A percentile compares a stretch with the other conserved stretches of the same genome.
These are phyloP conservation scores for Merodon equestris DNA, from an alignment of 2,888 invertebrate species.

Conservation along the genomic window DNA sequence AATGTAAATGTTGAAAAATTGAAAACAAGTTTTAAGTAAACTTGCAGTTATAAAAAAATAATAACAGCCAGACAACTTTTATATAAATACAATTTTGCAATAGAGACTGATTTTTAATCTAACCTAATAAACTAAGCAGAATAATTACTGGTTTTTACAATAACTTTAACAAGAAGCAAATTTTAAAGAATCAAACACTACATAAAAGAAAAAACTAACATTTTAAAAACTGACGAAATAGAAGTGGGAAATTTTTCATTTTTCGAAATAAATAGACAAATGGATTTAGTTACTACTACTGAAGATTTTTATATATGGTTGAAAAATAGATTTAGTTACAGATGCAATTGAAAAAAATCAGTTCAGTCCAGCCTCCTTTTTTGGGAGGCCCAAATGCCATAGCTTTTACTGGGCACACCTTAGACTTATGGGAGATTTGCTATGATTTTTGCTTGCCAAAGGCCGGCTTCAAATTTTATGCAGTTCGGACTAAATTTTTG, in stretches of 20 bases:
- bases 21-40: constrained; percentile 47
- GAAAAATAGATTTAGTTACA: constrained; percentile 54
- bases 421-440: constrained; percentile 41
- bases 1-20: constrained; percentile 45
- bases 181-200: constrained; percentile 7
- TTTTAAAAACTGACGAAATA: constrained; percentile 46
- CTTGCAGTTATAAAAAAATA: constrained; percentile 45
- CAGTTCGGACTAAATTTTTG: too few species aligned
- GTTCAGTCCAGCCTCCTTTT: constrained; percentile 62
- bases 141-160: constrained; percentile 62
- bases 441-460: constrained; percentile 12
- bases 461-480: too few species aligned
- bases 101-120: constrained; percentile 78
- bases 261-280: constrained; percentile 15
- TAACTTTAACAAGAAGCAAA: constrained; percentile 19
- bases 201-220: constrained; percentile 23
- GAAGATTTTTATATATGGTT: constrained; percentile 4
- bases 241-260: constrained; percentile 61
- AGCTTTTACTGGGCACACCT: constrained; percentile 54
- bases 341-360: constrained; percentile 31
- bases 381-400: constrained; percentile 57
- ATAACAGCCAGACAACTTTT: constrained; percentile 67
- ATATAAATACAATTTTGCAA: constrained; percentile 73
- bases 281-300: constrained; percentile 42
- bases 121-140: constrained; percentile 59